These are phyloP conservation scores for Polia nebulosa DNA, from an alignment of 2,888 invertebrate genomes.

Conservation along the genomic window DNA sequence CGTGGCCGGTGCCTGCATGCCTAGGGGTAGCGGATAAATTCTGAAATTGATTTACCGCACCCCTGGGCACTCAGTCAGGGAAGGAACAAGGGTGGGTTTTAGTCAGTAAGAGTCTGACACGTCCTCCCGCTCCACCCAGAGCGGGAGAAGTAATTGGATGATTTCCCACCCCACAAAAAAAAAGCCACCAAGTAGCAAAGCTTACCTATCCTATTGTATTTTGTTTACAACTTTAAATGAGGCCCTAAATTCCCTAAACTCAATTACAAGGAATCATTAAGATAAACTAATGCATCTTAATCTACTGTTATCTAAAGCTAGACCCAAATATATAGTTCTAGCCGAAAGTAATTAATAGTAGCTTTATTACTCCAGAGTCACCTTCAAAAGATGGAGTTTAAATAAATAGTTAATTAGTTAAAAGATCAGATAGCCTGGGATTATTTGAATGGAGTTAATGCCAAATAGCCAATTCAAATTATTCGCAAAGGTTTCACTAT, in stretches of 20 bases:
- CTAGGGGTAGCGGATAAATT: no score
- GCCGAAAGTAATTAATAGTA: slow-evolving; percentile 41
- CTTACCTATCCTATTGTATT: no score
- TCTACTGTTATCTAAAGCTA: slow-evolving; percentile 40
- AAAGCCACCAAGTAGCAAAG: no score
- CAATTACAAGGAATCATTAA: slow-evolving; percentile 51
- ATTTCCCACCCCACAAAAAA: no score
- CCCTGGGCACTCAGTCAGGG: no score
- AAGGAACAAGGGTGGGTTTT: no score
- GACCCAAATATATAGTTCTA: slow-evolving; percentile 30
- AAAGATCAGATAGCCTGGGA: slow-evolving; percentile 63
- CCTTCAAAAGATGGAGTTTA: slow-evolving; percentile 29
- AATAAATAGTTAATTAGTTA: slow-evolving; percentile 64
- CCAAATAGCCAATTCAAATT: slow-evolving; percentile 42
- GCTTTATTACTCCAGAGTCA: slow-evolving; percentile 44
- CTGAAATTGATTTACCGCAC: no score
- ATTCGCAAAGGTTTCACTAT: slow-evolving; percentile 34
- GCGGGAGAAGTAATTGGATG: no score
- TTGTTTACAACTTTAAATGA: slow-evolving; percentile 11
- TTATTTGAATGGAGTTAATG: slow-evolving; percentile 52
- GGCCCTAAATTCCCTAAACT: slow-evolving; percentile 16
- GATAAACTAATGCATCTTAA: slow-evolving; percentile 40
- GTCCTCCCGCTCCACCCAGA: no score
- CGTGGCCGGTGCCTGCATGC: no score
- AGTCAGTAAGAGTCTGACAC: no score